These are phyloP conservation scores for Plagodis dolabraria DNA, from an alignment of 2,888 invertebrate species.

Conservation along the genomic window DNA sequence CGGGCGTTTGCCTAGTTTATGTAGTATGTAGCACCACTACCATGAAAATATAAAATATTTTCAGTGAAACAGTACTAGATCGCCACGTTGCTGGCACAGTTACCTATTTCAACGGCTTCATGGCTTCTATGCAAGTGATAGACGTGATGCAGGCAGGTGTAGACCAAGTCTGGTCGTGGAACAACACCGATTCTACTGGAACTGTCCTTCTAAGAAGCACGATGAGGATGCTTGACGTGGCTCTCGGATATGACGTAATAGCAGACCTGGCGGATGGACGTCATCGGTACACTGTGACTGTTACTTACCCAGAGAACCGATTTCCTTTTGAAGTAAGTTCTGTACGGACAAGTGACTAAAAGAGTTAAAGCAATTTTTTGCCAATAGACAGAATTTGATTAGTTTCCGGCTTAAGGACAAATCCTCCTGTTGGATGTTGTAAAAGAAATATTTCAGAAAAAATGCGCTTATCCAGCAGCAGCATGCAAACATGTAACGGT, in stretches of 20 bases:
- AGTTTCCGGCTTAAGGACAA: too few species aligned
- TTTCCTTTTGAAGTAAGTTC: conserved; percentile 58
- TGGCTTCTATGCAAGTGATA: conserved; percentile 55
- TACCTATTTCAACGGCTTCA: conserved; percentile 60
- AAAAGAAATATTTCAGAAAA: too few species aligned
- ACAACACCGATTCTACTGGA: conserved; percentile 37
- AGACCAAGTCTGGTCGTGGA: conserved; percentile 55
- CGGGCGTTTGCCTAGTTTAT: too few species aligned
- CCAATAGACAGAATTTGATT: too few species aligned
- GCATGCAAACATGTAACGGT: too few species aligned
- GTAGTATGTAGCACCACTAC: too few species aligned
- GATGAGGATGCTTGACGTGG: conserved; percentile 55
- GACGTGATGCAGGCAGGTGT: conserved; percentile 52
- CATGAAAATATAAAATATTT: conserved; percentile 17
- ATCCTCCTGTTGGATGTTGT: too few species aligned
- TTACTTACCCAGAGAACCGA: conserved; percentile 48
- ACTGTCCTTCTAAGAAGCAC: conserved; percentile 50
- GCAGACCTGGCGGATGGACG: conserved; percentile 42
- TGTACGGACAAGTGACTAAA: background rate
- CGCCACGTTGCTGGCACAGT: conserved; percentile 46
- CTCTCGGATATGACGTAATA: conserved; percentile 60
- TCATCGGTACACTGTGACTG: conserved; percentile 49
- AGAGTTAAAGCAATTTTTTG: too few species aligned
- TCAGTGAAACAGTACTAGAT: conserved; percentile 54
- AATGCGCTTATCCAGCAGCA: too few species aligned